phyloP scores from a whole-genome alignment of 2,113 vertebrate species.

The Genyomyrus donnyi region DNA sequence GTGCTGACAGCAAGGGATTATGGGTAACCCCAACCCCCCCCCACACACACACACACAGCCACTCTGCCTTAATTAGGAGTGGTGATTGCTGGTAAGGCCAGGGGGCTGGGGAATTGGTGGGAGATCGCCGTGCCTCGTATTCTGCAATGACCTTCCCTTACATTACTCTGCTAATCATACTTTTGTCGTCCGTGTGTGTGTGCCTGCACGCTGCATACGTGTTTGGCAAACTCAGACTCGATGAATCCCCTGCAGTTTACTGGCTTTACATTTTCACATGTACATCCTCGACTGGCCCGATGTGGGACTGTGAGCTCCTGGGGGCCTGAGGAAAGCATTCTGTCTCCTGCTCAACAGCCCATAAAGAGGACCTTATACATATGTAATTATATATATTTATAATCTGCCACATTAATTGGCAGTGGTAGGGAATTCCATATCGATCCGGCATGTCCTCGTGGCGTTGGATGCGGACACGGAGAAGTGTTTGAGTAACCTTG shows the following conservation, averaged over 20 bases:
- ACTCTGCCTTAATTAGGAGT: not conserved
- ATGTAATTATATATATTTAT: not conserved
- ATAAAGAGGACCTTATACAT: constrained; percentile 19
- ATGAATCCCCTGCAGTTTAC: not conserved
- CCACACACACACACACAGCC: not conserved
- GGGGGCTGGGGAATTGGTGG: not conserved
- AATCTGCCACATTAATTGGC: constrained; percentile 21
- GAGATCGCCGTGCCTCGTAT: not conserved
- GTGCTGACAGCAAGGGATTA: not conserved
- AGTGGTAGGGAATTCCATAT: constrained; percentile 10
- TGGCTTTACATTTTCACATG: not conserved
- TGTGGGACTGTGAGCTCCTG: not conserved
- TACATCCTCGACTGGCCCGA: not conserved
- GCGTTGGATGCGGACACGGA: not conserved
- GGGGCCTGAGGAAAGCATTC: constrained; percentile 18
- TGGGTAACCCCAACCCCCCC: not conserved
- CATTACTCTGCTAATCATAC: constrained; percentile 2
- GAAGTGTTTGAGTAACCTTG: not conserved
- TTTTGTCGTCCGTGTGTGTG: not conserved
- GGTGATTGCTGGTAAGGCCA: not conserved
- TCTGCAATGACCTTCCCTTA: not conserved
- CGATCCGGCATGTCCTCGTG: constrained; percentile 16
- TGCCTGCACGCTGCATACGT: not conserved
- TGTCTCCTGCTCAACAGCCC: constrained; percentile 15
- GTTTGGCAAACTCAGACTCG: not conserved